Evolutionary conservation across 2,113 vertebrate genomes (phyloP), one percentile per base, ranked within the genome.

Genomic region (Dromas ardeola): DNA sequence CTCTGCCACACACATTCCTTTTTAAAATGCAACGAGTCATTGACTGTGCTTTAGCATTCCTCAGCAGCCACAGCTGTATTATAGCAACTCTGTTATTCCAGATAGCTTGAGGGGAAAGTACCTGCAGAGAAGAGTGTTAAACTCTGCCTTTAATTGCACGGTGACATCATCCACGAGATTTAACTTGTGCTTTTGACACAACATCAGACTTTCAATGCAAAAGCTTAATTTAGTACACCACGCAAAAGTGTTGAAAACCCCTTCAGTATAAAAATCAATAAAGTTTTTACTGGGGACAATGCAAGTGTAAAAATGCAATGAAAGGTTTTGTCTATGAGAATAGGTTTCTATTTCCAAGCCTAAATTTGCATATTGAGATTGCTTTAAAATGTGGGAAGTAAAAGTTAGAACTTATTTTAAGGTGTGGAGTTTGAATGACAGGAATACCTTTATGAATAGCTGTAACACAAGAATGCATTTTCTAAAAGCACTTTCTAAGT

Each of bases 11-110:
- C 59, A 81, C 88, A 83, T 65, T 66, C 88, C 93, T 96, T 88
- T 94, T 81, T 93, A 85, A 92, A 83, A 92, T 27, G 49, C 67
- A 93, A 94, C 55, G 86, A 96, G 81, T 89, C 62, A 50, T 38
- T 71, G 79, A 86, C 61, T 77, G 82, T 73, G 81, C 65, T 86
- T 82, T 13, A 53, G 78, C 74, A 53, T 81, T 96, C 63, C 66
- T 84, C 58, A 78, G 93, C 43, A 90, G 91, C 73, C 90, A 69
- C 91, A 47, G 83, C 69, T 95, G 67, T 40, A 76, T 66, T 73
- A 93, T 45, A 95, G 94, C 72, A 81, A 76, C 30, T 74, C 52
- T 94, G 45, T 81, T 97, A 92, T 74, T 74, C n/a, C 25, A 88
- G 76, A 87, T 86, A 90, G 65, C 66, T 89, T 40, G 79, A 95